phyloP scores from a whole-genome alignment of 2,888 invertebrate species.

The Cenopis cana region DNA sequence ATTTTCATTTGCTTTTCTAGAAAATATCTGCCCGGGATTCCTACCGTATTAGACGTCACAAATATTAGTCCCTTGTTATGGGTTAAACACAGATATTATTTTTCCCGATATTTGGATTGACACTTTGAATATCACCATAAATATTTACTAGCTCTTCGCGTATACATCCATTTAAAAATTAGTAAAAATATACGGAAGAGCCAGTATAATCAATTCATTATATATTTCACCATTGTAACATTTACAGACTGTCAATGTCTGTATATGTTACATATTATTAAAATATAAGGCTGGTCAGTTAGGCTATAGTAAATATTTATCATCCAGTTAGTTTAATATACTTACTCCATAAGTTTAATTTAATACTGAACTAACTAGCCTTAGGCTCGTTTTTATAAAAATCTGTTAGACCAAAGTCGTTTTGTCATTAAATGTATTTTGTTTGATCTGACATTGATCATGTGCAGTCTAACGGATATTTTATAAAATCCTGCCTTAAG shows the following conservation, averaged over 20 bases:
- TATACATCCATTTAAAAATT: not conserved
- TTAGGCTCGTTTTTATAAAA: too few relatives aligned
- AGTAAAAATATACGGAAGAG: constrained; percentile 44
- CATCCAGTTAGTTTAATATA: not conserved
- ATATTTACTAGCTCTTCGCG: constrained; percentile 14
- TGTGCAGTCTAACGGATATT: too few relatives aligned
- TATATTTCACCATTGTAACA: constrained; percentile 13
- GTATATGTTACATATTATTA: constrained; percentile 16
- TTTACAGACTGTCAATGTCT: constrained; percentile 6
- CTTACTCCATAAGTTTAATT: not conserved
- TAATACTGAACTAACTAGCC: constrained; percentile 14
- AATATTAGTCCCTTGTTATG: constrained; percentile 65
- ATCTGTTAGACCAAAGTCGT: too few relatives aligned
- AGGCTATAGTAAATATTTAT: not conserved
- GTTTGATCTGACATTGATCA: too few relatives aligned
- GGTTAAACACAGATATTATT: constrained; percentile 68
- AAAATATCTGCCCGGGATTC: constrained; percentile 56
- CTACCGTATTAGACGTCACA: constrained; percentile 60
- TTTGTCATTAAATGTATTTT: too few relatives aligned
- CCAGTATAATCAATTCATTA: constrained; percentile 48
- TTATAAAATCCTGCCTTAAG: not conserved
- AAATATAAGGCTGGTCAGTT: constrained; percentile 6
- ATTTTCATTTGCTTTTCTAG: constrained; percentile 49
- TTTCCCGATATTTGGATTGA: constrained; percentile 75
- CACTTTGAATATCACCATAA: constrained; percentile 77